Evolutionary conservation across 2,797 vertebrate genomes (phyloP).

Genomic region (Periparus ater): DNA sequence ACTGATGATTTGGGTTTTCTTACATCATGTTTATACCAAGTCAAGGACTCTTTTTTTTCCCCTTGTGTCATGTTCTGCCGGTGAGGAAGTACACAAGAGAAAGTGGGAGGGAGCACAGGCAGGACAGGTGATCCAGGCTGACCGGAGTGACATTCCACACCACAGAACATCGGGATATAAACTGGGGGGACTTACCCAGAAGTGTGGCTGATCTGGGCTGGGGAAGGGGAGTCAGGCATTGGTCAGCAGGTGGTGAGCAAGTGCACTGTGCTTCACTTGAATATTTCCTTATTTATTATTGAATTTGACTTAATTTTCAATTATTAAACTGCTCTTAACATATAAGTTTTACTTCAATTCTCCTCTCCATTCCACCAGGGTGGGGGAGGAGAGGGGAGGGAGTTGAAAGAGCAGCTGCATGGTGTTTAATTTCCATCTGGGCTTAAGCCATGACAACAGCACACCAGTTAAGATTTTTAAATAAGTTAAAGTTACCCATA

Average conservation of each 20-base stretch:
- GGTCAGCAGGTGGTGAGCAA: neutral
- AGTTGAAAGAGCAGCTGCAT: fast-evolving
- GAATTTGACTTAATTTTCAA: neutral
- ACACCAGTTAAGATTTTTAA: neutral
- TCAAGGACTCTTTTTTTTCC: neutral
- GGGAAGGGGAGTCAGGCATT: neutral
- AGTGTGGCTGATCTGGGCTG: neutral
- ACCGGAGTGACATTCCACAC: neutral
- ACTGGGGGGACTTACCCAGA: neutral
- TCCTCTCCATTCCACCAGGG: neutral
- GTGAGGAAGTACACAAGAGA: fast-evolving
- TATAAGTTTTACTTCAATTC: neutral
- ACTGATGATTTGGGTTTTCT: neutral
- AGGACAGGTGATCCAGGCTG: neutral
- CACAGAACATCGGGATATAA: neutral
- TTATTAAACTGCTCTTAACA: neutral
- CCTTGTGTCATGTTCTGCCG: neutral
- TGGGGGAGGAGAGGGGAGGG: neutral
- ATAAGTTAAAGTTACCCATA: neutral
- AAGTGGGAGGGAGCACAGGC: neutral
- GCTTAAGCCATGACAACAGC: neutral
- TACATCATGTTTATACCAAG: neutral
- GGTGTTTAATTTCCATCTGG: neutral
- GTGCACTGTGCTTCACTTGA: neutral
- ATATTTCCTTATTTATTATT: neutral